Evolutionary conservation across 2,113 vertebrate genomes (phyloP).

Genomic region (Cepphus grylle): DNA sequence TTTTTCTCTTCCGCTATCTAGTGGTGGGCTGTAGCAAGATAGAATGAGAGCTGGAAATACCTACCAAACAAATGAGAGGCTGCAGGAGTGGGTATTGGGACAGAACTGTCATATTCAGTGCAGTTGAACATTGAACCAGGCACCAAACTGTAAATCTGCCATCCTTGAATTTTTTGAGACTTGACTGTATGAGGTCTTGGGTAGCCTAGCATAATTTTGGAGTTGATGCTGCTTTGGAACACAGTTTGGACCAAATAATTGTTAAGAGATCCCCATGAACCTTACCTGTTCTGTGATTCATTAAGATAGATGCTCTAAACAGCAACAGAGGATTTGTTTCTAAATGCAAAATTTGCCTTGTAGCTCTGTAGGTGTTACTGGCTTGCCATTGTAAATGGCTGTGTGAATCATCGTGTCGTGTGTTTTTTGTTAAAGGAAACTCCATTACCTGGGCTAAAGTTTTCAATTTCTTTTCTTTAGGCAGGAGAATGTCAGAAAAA

Average conservation of each 20-base stretch:
- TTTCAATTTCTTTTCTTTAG: slow-evolving; percentile 39
- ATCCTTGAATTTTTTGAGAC: not conserved
- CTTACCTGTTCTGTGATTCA: not conserved
- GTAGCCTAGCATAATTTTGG: not conserved
- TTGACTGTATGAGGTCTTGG: not conserved
- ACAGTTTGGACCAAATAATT: not conserved
- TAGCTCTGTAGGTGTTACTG: not conserved
- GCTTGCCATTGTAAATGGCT: not conserved
- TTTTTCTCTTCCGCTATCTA: not conserved
- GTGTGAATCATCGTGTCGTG: not conserved
- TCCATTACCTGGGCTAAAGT: not conserved
- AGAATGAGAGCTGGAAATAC: not conserved
- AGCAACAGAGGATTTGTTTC: not conserved
- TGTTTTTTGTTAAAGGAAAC: not conserved
- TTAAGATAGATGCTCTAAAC: not conserved
- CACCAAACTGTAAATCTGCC: not conserved
- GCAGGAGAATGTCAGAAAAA: slow-evolving; percentile 73
- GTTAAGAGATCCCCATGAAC: not conserved
- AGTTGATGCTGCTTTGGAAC: not conserved
- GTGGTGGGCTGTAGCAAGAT: not conserved
- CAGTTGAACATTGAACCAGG: not conserved
- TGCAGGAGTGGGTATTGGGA: not conserved
- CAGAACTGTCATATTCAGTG: not conserved
- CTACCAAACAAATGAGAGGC: not conserved
- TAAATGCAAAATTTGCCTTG: not conserved